Evolutionary conservation across 2,888 invertebrate genomes (phyloP), one percentile per base, ranked within the genome.

Genomic region (Scaptomyza cyrtandrae): DNA sequence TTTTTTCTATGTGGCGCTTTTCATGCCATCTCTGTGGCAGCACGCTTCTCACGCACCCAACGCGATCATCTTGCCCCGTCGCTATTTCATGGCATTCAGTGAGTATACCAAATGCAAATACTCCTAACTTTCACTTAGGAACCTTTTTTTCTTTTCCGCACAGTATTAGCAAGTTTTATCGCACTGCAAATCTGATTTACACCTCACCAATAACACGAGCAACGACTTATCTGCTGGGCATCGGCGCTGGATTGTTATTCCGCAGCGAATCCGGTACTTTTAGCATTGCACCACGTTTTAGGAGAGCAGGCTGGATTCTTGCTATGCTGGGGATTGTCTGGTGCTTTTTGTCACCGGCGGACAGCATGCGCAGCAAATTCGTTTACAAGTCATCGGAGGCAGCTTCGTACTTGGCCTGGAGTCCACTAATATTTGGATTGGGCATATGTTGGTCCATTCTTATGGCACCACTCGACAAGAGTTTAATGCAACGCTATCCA

Each of bases 71-170:
- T 95, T 6, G 95, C 95, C 0, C 90, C 95, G 78, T 92, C 95
- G 55, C 93, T 95, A 63, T 95, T 94, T 78, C 95, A 95, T 84
- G 95, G 95, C 83, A 95, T 95, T 86, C 94, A 95, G 95, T 95
- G 78, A 76, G 78, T 66, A 16, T 2, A 10, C 27, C n/a, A 10
- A 6, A 4, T 24, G 4, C 0, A 29, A 29, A 29, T 29, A 29
- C 10, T 33, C 10, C 1, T 11, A 43, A 33, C 2, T 1, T 6
- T 41, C 27, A 24, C 11, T 44, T 4, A 39, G 1, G 7, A 16
- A 10, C 3, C 4, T 39, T 6, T 33, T 6, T 19, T 29, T 16
- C 3, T 6, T 49, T 27, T 33, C 14, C 37, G 37, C 6, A 5
- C 90, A 95, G 95, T 78, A 92, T 94, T 49, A 95, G 94, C 88